Base-by-base conservation (phyloP, 1,140 invertebrate species). In the Manduca sexta region DNA sequence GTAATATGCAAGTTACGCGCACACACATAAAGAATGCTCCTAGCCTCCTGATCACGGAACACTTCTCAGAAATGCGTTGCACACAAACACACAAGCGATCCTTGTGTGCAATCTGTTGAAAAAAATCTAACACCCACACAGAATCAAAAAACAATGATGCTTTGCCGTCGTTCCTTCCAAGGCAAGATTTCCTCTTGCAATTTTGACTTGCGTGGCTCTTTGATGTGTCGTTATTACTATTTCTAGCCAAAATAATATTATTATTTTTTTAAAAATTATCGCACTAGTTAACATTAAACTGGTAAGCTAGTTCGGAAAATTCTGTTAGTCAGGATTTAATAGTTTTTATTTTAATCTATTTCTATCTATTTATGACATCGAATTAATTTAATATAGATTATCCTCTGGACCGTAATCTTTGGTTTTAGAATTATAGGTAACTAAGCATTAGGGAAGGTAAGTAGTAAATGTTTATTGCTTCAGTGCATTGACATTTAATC, bases 91-190 rank as follows among this genome's bases (percentile, higher is more conserved):
- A 16, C 1, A 44, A 1, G 29, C 47, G 15, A 48, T 47, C n/a
- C 51, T 52, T 50, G 63, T 66, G 59, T 61, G 45, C 26, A 56
- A 43, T 57, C 31, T 26, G 26, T n/a, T 49, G 48, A 61, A 71
- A 75, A 71, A 76, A 69, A 60, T 48, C 56, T 52, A 71, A 56
- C 60, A 43, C 29, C 18, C 55, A 60, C 54, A 13, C 43, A 60
- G 60, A 51, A 46, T 51, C 52, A 58, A 60, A 62, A 66, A 69
- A 26, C 21, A 26, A 26, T 63, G 52, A 52, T 49, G 44, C 45
- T 43, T 41, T 48, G 12, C 31, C 46, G 49, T 52, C 37, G 39
- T 29, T 43, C 44, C 18, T 18, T 40, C 39, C 16, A 35, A 15
- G n/a, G 49, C 47, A 10, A 35, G 21, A 51, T 56, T 47, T 47